Evolutionary conservation across 2,797 vertebrate genomes (phyloP).

Genomic region (Pyrocephalus nanus): DNA sequence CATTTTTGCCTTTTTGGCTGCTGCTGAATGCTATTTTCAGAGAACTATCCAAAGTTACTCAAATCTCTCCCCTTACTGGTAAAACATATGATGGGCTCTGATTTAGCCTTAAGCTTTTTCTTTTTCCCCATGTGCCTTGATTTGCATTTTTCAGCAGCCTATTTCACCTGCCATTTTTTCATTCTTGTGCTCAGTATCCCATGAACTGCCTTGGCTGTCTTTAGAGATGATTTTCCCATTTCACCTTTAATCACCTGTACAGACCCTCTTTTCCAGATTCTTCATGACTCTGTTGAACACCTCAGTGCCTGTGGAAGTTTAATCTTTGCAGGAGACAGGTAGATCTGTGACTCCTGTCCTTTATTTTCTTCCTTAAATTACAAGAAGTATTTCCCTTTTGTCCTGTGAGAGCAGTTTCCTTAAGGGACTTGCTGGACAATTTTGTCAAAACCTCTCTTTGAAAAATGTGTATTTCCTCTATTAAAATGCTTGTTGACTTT

Average conservation of each 20-base stretch:
- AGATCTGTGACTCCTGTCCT: neutral
- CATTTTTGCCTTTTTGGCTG: neutral
- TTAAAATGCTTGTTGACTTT: neutral
- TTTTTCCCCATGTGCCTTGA: neutral
- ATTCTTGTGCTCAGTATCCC: neutral
- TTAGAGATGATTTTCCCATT: neutral
- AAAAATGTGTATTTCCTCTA: neutral
- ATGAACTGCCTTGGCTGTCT: neutral
- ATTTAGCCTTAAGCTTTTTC: neutral
- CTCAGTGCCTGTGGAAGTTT: neutral
- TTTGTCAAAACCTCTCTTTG: neutral
- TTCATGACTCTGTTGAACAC: neutral
- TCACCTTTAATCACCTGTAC: neutral
- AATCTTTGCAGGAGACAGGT: neutral
- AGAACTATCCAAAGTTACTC: neutral
- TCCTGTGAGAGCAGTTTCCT: neutral
- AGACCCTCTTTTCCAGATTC: neutral
- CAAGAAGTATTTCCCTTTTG: neutral
- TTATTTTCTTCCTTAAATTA: neutral
- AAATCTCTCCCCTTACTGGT: neutral
- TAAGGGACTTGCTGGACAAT: neutral
- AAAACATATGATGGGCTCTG: neutral
- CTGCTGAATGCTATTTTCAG: neutral
- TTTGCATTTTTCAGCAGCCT: neutral
- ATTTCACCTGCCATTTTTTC: neutral